Percentiles rank a stretch among this genome's conserved stretches.
These are phyloP conservation scores for Euleptes europaea DNA, from an alignment of 2,113 vertebrate genomes.

Conservation along the genomic window DNA sequence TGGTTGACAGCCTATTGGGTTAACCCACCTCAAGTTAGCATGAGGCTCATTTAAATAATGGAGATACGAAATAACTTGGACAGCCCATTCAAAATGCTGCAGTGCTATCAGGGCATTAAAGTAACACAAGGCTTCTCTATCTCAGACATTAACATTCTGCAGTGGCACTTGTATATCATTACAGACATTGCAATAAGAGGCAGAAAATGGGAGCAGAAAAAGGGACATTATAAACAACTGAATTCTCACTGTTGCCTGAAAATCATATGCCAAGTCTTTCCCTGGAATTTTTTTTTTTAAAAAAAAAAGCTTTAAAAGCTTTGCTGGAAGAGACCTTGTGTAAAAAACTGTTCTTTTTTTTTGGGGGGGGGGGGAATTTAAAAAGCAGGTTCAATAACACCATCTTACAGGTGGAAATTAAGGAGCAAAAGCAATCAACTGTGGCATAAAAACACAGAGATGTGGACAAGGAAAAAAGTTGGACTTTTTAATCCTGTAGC, in stretches of 20 bases:
- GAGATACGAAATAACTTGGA: neutral
- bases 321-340: slow-evolving; percentile 40
- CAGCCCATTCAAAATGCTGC: slow-evolving; percentile 2
- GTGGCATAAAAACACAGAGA: slow-evolving; percentile 12
- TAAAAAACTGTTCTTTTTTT: slow-evolving; percentile 7
- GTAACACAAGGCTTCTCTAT: neutral
- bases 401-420: slow-evolving; percentile 17
- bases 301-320: slow-evolving; percentile 32
- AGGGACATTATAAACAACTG: slow-evolving; percentile 23
- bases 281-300: slow-evolving; percentile 24
- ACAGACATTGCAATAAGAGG: slow-evolving; percentile 15
- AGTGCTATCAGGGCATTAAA: neutral
- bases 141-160: slow-evolving; percentile 17
- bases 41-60: neutral
- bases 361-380: neutral
- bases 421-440: slow-evolving; percentile 11
- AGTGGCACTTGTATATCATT: slow-evolving; percentile 7
- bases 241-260: slow-evolving; percentile 12
- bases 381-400: slow-evolving; percentile 22
- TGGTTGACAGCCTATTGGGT: neutral
- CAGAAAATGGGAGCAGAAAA: slow-evolving; percentile 13
- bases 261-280: slow-evolving; percentile 25
- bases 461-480: neutral
- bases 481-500: neutral
- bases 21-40: neutral